Evolutionary conservation across 2,888 invertebrate species (phyloP), one percentile per base, ranked within the genome.

Genomic region (Agrotis exclamationis): DNA sequence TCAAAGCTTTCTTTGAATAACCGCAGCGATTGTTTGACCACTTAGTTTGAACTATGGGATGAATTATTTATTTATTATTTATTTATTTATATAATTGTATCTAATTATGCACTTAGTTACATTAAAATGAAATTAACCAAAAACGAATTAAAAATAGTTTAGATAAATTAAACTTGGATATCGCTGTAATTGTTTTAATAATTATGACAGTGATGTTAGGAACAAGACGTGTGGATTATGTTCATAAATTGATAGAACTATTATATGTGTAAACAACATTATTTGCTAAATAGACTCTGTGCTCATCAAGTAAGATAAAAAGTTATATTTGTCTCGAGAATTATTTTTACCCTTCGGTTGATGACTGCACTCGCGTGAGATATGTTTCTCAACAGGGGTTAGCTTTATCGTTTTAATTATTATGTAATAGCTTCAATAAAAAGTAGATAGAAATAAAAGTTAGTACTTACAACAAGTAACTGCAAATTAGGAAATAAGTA

Each of bases 281-380:
- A 70, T 72, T 70, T 83, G 71, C 78, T 80, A 84, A 77, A 83
- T 80, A 84, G 64, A 80, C 75, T 81, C 79, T 83, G 76, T 74
- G 82, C 83, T 83, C 79, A 79, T 79, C 63, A 79, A 77, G 70
- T 47, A 66, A 81, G 88, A 89, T 89, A 89, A 90, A 89, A 87
- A 87, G 86, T 84, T 91, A 90, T 91, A 88, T 89, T 88, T 89
- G 86, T 89, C 82, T 78, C 84, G 56, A 87, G 79, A 88, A 86
- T 87, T 92, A 91, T 92, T 91, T 92, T 91, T 91, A 91, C 85
- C 80, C 88, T 85, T 87, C 73, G 79, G 86, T 84, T 85, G 85
- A 87, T 85, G 85, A 87, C 81, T 85, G 85, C 66, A 65, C 78
- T 77, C 63, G 80, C 83, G 62, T 74, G 63, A 76, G 81, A 87